Percentiles rank a stretch among this genome's conserved stretches.
phyloP scores from a whole-genome alignment of 2,888 invertebrate genomes.

The Tenodera sinensis region DNA sequence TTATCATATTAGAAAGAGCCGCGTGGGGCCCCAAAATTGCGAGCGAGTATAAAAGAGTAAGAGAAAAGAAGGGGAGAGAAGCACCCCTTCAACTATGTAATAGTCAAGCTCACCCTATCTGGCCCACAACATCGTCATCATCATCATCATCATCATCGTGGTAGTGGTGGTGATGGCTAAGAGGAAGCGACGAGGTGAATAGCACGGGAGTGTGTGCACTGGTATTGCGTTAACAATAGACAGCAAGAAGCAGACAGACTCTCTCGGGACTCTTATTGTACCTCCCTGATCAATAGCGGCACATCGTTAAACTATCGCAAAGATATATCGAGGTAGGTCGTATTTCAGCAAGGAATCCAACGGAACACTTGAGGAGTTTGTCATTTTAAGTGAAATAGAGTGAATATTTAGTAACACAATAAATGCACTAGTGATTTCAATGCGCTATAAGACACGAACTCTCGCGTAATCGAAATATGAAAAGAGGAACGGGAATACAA shows the following conservation, averaged over 20 bases:
- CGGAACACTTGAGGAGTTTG: background rate
- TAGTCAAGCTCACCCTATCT: background rate
- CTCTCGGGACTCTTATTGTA: background rate
- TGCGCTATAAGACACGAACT: background rate
- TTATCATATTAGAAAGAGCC: background rate
- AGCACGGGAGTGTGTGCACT: background rate
- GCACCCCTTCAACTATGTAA: background rate
- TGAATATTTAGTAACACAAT: too few species aligned
- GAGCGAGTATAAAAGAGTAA: background rate
- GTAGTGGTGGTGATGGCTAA: background rate
- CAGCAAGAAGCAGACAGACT: background rate
- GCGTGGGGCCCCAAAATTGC: background rate
- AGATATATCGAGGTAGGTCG: background rate
- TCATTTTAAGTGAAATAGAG: background rate
- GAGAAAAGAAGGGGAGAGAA: background rate
- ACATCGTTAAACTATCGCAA: background rate
- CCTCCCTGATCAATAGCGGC: background rate
- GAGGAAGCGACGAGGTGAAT: background rate
- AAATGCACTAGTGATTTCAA: background rate
- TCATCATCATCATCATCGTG: background rate
- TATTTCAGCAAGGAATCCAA: background rate
- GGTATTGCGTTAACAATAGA: background rate
- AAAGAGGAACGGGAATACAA: too few species aligned
- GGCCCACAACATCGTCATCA: background rate
- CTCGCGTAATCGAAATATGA: background rate